Evolutionary conservation across 2,888 invertebrate species (phyloP).

Genomic region (Thumatha senex): DNA sequence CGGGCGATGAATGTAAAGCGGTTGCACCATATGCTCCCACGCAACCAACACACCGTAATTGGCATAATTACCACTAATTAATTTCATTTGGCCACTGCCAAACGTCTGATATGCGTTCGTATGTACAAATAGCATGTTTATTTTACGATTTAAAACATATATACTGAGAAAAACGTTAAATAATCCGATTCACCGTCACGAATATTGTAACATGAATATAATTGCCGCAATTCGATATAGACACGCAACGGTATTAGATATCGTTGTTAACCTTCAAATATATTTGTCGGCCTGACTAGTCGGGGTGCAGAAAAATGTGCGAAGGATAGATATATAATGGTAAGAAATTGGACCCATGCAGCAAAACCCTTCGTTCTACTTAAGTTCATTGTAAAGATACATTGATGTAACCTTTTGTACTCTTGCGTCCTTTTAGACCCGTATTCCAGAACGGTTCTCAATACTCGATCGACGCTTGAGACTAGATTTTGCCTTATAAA

Average conservation of each 20-base stretch:
- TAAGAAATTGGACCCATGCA: no score
- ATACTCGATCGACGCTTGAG: no score
- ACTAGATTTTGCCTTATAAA: no score
- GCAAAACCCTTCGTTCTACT: no score
- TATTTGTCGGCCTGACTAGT: neutral
- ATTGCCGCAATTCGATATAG: neutral
- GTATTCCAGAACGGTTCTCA: no score
- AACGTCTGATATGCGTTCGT: conserved; percentile 32
- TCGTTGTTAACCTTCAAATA: neutral
- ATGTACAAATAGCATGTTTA: conserved; percentile 24
- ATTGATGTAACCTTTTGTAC: no score
- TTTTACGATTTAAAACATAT: conserved; percentile 15
- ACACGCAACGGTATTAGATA: conserved; percentile 1
- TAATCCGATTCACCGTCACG: conserved; percentile 2
- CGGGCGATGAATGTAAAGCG: conserved; percentile 48
- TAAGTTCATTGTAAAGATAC: no score
- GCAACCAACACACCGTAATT: conserved; percentile 57
- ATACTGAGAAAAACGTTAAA: conserved; percentile 5
- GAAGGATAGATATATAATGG: no score
- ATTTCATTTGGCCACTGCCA: conserved; percentile 55
- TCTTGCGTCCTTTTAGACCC: no score
- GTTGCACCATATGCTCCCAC: conserved; percentile 59
- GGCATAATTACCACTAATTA: conserved; percentile 68
- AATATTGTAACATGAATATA: conserved; percentile 8
- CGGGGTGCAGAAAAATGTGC: no score